Percentiles rank a stretch among this genome's conserved stretches.
Conservation (phyloP, 2,888 invertebrate species). For the Tanaodytes sp. region DNA sequence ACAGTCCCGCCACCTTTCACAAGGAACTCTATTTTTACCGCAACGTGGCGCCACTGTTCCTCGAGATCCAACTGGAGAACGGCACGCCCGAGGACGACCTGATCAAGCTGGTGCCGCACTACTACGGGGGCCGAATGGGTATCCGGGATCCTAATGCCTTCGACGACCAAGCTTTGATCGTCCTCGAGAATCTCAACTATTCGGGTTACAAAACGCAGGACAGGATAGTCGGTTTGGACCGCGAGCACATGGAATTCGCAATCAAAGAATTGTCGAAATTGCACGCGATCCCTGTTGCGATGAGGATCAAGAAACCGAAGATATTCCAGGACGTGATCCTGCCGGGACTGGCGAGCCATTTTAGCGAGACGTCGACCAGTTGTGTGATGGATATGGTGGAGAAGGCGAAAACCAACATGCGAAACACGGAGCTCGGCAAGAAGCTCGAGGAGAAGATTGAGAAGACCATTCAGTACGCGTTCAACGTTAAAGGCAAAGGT, state of each 20-base stretch:
- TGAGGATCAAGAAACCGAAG: conserved; percentile 64
- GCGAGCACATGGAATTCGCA: conserved; percentile 62
- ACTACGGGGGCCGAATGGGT: conserved; percentile 66
- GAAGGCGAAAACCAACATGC: conserved; percentile 60
- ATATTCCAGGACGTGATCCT: conserved; percentile 60
- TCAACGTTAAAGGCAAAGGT: conserved; percentile 11
- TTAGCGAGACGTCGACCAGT: conserved; percentile 58
- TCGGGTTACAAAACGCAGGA: conserved; percentile 64
- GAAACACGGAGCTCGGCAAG: conserved; percentile 58
- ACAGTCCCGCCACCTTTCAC: conserved; percentile 66
- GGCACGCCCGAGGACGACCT: conserved; percentile 59
- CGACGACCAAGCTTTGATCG: conserved; percentile 66
- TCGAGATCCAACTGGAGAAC: conserved; percentile 59
- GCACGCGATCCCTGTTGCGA: conserved; percentile 64
- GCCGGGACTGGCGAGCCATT: conserved; percentile 54
- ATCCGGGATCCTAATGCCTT: conserved; percentile 58
- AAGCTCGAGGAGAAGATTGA: conserved; percentile 59
- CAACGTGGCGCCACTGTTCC: conserved; percentile 61
- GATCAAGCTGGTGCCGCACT: conserved; percentile 62
- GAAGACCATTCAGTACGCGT: conserved; percentile 60
- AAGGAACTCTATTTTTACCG: conserved; percentile 69
- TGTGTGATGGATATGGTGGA: conserved; percentile 63
- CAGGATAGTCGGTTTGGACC: conserved; percentile 65
- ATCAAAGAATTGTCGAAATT: conserved; percentile 65
- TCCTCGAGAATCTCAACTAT: conserved; percentile 67